Conservation (phyloP, 2,888 invertebrate genomes). For the Scrobipalpa atriplicella region DNA sequence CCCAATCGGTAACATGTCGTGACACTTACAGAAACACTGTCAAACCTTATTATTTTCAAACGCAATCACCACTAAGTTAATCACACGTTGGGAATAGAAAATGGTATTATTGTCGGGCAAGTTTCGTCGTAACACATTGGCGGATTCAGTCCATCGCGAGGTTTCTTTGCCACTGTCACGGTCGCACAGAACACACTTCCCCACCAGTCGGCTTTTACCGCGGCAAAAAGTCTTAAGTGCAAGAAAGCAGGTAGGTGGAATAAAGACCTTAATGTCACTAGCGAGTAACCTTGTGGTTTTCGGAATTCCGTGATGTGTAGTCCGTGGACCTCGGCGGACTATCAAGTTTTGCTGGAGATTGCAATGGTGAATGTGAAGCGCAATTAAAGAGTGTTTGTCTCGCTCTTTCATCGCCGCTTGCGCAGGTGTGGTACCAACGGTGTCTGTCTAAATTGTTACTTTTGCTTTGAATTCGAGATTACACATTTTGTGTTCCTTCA, state of each 20-base stretch:
- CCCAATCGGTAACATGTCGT: slow-evolving; percentile 41
- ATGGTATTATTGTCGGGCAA: slow-evolving; percentile 10
- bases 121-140: slow-evolving; percentile 25
- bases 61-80: slow-evolving; percentile 12
- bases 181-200: slow-evolving; percentile 40
- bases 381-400: slow-evolving; percentile 45
- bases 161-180: slow-evolving; percentile 53
- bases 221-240: slow-evolving; percentile 41
- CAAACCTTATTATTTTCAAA: slow-evolving; percentile 12
- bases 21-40: slow-evolving; percentile 36
- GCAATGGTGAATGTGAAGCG: slow-evolving; percentile 54
- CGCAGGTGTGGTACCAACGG: slow-evolving; percentile 38
- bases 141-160: slow-evolving; percentile 36
- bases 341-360: slow-evolving; percentile 47
- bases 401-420: slow-evolving; percentile 45
- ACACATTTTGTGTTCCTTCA: background rate
- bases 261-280: slow-evolving; percentile 42
- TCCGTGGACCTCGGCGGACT: slow-evolving; percentile 41
- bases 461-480: slow-evolving; percentile 7
- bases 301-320: slow-evolving; percentile 38
- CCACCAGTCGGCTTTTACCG: slow-evolving; percentile 44
- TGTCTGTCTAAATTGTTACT: slow-evolving; percentile 16
- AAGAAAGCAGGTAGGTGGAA: slow-evolving; percentile 22
- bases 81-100: slow-evolving; percentile 6
- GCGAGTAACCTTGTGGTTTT: slow-evolving; percentile 35